These are phyloP conservation scores for Drosophila ficusphila DNA, from an alignment of 1,140 invertebrate genomes.

Conservation along the genomic window DNA sequence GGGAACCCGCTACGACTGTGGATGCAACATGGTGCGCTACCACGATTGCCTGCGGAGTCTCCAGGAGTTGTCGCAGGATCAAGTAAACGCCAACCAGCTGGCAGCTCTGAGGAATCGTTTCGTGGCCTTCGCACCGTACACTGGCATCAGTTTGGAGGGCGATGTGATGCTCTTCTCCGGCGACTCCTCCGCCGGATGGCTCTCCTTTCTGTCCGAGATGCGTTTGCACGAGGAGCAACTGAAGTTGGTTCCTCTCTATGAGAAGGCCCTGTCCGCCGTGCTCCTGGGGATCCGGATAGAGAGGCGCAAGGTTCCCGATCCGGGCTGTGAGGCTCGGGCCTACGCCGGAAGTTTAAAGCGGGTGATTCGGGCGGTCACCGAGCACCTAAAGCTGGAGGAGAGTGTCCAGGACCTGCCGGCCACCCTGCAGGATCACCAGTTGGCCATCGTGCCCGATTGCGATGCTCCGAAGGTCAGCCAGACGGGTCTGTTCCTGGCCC, in stretches of 20 bases:
- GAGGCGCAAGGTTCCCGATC: constrained; percentile 94
- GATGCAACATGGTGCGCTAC: constrained; percentile 94
- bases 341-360: constrained; percentile 92
- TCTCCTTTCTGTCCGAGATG: constrained; percentile 93
- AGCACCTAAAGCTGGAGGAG: constrained; percentile 87
- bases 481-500: constrained; percentile 95
- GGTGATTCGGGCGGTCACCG: constrained; percentile 92
- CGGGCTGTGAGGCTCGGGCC: constrained; percentile 89
- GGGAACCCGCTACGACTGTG: constrained; percentile 90
- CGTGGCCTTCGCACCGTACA: constrained; percentile 93
- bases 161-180: constrained; percentile 94
- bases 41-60: constrained; percentile 90
- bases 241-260: constrained; percentile 90
- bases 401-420: constrained; percentile 87
- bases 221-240: constrained; percentile 89
- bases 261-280: constrained; percentile 92
- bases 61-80: constrained; percentile 84
- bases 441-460: constrained; percentile 95
- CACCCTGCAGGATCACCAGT: constrained; percentile 89
- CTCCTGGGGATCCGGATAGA: constrained; percentile 92
- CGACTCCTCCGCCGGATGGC: constrained; percentile 94
- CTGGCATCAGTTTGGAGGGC: constrained; percentile 93
- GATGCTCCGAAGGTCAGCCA: constrained; percentile 95
- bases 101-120: constrained; percentile 87
- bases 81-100: constrained; percentile 88